Conservation (phyloP, 2,888 invertebrate species). For the Bugulina stolonifera region DNA sequence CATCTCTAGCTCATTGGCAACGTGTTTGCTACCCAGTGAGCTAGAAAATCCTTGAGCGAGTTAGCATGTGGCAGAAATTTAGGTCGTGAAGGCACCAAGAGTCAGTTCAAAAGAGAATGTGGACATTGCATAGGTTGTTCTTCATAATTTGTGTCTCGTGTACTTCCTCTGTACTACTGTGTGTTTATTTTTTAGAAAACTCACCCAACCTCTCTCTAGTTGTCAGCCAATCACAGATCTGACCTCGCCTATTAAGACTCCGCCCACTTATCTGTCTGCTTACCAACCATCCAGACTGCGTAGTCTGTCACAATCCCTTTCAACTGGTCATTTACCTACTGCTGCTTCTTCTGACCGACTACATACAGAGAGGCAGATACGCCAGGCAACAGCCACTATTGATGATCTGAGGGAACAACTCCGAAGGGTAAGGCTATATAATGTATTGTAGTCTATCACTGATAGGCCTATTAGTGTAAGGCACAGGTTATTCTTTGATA, state of each 20-base stretch:
- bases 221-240: neutral
- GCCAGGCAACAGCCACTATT: neutral
- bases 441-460: too few relatives aligned
- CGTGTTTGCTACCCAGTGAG: too few relatives aligned
- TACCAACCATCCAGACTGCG: neutral
- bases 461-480: too few relatives aligned
- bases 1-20: too few relatives aligned
- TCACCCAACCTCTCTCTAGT: neutral
- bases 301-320: neutral
- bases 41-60: too few relatives aligned
- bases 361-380: neutral
- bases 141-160: too few relatives aligned
- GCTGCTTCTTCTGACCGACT: neutral
- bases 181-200: neutral
- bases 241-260: neutral
- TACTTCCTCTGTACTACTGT: too few relatives aligned
- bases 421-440: neutral
- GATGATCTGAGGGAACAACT: slow-evolving; percentile 9
- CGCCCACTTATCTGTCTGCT: neutral
- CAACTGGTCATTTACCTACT: neutral
- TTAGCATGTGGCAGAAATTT: too few relatives aligned
- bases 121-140: too few relatives aligned
- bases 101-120: too few relatives aligned
- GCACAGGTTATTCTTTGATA: too few relatives aligned
- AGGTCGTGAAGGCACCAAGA: too few relatives aligned